Conservation (phyloP, 2,113 vertebrate genomes). For the Apteryx mantelli region DNA sequence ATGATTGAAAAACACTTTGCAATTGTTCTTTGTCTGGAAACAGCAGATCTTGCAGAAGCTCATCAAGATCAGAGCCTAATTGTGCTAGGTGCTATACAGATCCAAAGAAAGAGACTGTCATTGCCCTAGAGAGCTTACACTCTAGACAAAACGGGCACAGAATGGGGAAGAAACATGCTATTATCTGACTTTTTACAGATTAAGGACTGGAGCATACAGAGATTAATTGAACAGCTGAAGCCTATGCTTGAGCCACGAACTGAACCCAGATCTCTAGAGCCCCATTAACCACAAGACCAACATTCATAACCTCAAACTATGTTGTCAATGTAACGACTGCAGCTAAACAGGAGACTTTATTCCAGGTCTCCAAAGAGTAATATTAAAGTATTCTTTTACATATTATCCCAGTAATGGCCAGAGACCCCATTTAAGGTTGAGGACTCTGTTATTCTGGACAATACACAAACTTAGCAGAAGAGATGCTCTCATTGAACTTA, state of each 20-base stretch:
- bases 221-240: background rate
- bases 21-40: background rate
- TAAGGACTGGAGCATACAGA: background rate
- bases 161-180: background rate
- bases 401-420: background rate
- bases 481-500: background rate
- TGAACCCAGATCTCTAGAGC: constrained; percentile 10
- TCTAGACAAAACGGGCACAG: background rate
- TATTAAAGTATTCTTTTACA: background rate
- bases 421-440: background rate
- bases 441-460: background rate
- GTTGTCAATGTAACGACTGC: constrained; percentile 5
- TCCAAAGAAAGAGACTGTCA: background rate
- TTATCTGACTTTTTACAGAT: background rate
- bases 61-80: background rate
- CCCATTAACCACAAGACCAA: constrained; percentile 1
- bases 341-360: constrained; percentile 30
- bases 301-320: constrained; percentile 8
- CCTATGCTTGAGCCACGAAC: background rate
- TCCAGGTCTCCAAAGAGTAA: background rate
- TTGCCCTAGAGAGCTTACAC: background rate
- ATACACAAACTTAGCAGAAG: background rate
- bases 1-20: background rate
- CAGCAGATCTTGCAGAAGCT: background rate
- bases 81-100: background rate